Base-by-base conservation (phyloP, 1,140 invertebrate genomes). In the Mizuhopecten yessoensis region DNA sequence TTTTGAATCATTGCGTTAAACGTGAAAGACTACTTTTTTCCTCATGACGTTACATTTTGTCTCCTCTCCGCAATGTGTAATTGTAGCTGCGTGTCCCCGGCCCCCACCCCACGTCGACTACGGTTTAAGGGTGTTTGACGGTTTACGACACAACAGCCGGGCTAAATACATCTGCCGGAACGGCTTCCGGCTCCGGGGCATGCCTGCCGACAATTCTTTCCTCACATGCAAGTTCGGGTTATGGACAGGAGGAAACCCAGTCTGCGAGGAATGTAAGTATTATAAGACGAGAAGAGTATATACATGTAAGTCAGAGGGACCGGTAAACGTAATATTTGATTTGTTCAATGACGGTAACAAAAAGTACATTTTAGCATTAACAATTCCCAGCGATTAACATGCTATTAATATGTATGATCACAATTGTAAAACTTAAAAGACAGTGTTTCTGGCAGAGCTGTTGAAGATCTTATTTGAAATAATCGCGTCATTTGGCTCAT, bases 91-190 rank as follows among this genome's bases (percentile, higher is more conserved):
- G 86, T 99, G 99, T 96, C 99, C 99, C 96, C 97, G 97, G 94
- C 97, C 99, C 96, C 99, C 99, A 0, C 98, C 97, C 92, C 97
- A 97, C 11, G 98, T 99, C 0, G 98, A 98, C 57, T 98, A 99
- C 94, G 99, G 99, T 0, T 98, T 99, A 97, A 98, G 99, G 0
- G 98, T 99, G 88, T 99, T 99, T 0, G 99, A 99, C 0, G 99
- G 99, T 95, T 99, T 98, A 1, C 98, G 99, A 92, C 99, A 99
- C 95, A 98, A 98, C 0, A 98, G 99, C 98, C 98, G 98, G 94
- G 99, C 99, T 0, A 97, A 98, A 13, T 99, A 99, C 96, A 98
- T 98, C 93, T 99, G 99, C 95, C 98, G 98, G 95, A 98, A 99
- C 95, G 99, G 99, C 0, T 99, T 97, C 95, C 97, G 98, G 87